These are phyloP conservation scores for Porites australiensis DNA, from an alignment of 64 coral and sea anemone species.

Conservation along the genomic window DNA sequence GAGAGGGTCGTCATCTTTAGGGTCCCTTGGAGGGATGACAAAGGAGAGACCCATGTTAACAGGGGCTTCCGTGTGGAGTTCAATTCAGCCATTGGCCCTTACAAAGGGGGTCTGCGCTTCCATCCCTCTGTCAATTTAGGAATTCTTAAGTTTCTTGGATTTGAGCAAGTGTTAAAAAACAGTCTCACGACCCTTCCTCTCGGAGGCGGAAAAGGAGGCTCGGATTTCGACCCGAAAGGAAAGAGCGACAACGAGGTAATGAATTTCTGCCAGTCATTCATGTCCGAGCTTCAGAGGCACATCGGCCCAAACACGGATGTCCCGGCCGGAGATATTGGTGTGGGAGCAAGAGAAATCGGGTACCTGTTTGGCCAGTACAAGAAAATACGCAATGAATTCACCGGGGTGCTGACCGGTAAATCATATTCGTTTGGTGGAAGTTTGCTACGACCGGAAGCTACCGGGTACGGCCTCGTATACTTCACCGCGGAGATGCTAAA, in stretches of 20 bases:
- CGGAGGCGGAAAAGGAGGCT: slow-evolving; percentile 92
- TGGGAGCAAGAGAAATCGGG: slow-evolving; percentile 94
- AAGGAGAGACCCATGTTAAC: slow-evolving; percentile 75
- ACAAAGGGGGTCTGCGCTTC: slow-evolving; percentile 86
- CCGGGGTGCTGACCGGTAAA: slow-evolving; percentile 90
- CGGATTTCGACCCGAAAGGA: slow-evolving; percentile 94
- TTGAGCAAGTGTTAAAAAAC: slow-evolving; percentile 94
- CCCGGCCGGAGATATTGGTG: slow-evolving; percentile 91
- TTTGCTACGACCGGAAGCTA: slow-evolving; percentile 89
- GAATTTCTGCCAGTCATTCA: slow-evolving; percentile 97
- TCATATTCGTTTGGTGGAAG: slow-evolving; percentile 80
- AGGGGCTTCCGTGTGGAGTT: slow-evolving; percentile 92
- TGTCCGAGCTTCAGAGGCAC: slow-evolving; percentile 92
- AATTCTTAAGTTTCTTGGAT: slow-evolving; percentile 90
- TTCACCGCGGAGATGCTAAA: slow-evolving; percentile 95
- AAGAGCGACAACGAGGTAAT: slow-evolving; percentile 91
- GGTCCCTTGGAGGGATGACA: slow-evolving; percentile 93
- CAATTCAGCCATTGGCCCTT: slow-evolving; percentile 91
- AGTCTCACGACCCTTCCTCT: slow-evolving; percentile 89
- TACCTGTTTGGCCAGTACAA: slow-evolving; percentile 98
- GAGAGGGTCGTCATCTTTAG: slow-evolving; percentile 94
- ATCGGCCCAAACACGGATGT: slow-evolving; percentile 95
- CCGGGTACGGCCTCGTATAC: slow-evolving; percentile 91
- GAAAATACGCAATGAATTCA: slow-evolving; percentile 93
- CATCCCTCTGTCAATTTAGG: slow-evolving; percentile 89